These are phyloP conservation scores for Chrysochloris asiatica DNA, from an alignment of 2,113 vertebrate species.

Conservation along the genomic window DNA sequence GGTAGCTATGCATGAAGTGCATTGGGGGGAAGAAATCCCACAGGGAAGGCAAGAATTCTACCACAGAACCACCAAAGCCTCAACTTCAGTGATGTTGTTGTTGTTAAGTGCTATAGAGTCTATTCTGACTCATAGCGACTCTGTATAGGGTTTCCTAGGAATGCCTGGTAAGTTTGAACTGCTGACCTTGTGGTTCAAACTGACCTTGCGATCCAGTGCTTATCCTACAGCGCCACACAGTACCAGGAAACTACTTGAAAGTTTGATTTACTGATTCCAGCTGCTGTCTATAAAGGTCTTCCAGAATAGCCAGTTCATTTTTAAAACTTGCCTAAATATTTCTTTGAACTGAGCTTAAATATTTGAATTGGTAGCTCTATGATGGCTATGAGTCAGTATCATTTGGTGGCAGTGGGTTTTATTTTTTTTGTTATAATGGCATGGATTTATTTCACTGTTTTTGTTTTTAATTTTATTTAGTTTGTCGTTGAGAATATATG, in stretches of 20 bases:
- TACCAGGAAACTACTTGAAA: not conserved
- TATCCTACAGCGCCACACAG: too few relatives aligned
- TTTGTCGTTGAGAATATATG: not conserved
- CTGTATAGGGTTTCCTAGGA: too few relatives aligned
- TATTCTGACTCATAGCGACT: too few relatives aligned
- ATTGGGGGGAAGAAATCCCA: not conserved
- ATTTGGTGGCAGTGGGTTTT: too few relatives aligned
- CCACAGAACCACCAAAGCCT: not conserved
- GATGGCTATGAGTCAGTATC: not conserved
- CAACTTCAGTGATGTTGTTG: not conserved
- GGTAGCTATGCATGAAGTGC: not conserved
- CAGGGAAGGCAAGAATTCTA: not conserved
- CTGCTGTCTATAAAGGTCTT: not conserved
- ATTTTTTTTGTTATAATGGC: not conserved
- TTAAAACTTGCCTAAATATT: slow-evolving; percentile 9
- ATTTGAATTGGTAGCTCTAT: slow-evolving; percentile 4
- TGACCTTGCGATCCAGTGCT: too few relatives aligned
- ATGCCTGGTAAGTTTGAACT: too few relatives aligned
- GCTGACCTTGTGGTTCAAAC: too few relatives aligned
- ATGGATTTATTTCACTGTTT: not conserved
- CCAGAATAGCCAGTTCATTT: slow-evolving; percentile 10
- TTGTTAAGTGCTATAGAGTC: too few relatives aligned
- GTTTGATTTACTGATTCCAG: not conserved
- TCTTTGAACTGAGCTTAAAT: slow-evolving; percentile 29
- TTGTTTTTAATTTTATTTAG: not conserved